Conservation (phyloP, 1,140 invertebrate species). For the Marisa cornuarietis region DNA sequence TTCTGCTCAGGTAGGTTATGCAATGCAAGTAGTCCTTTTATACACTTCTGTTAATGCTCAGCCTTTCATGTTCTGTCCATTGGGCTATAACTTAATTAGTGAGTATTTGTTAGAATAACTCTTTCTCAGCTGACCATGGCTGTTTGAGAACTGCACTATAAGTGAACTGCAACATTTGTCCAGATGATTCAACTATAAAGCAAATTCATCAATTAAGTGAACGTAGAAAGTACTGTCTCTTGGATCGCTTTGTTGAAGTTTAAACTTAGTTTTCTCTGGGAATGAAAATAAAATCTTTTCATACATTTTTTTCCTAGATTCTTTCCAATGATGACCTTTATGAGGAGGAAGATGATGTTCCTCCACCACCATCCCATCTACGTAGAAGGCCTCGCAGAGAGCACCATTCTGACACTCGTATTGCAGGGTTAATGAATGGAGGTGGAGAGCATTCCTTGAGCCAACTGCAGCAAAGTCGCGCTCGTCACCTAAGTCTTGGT, state of each 20-base stretch:
- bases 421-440: conserved; percentile 32
- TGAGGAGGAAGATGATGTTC: conserved; percentile 9
- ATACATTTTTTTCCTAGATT: background rate
- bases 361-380: conserved; percentile 21
- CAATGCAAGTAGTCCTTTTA: background rate
- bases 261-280: too few relatives aligned
- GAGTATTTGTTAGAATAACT: too few relatives aligned
- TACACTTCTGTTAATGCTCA: background rate
- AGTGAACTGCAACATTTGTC: too few relatives aligned
- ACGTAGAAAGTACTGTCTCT: background rate
- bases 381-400: conserved; percentile 3
- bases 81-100: too few relatives aligned
- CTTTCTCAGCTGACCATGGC: too few relatives aligned
- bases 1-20: conserved; percentile 8
- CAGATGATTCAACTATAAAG: background rate
- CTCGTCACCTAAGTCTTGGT: conserved; percentile 32
- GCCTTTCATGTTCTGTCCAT: background rate
- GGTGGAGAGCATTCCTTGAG: background rate
- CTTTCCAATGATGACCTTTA: conserved; percentile 21
- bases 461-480: background rate
- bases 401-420: conserved; percentile 40
- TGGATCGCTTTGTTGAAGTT: too few relatives aligned
- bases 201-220: background rate
- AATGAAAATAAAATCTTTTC: too few relatives aligned
- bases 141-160: too few relatives aligned